Evolutionary conservation across 1,140 invertebrate genomes (phyloP), one percentile per base, ranked within the genome.

Genomic region (Lasioglossum albipes): DNA sequence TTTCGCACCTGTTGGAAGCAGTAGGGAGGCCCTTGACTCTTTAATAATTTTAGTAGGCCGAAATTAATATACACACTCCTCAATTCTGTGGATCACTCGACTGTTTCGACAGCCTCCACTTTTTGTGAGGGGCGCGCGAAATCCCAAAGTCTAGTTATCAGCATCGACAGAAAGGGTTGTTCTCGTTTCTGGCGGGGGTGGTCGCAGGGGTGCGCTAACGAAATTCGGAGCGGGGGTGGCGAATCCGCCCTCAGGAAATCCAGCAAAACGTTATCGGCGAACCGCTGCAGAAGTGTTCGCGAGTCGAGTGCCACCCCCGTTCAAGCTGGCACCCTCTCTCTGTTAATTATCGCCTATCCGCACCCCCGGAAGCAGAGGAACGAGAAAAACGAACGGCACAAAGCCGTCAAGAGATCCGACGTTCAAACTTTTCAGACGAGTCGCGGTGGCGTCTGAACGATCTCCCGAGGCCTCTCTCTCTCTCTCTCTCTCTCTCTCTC

Each of bases 271-370:
- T 57, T 66, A 79, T 73, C 70, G 70, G 72, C 65, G 62, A 74
- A n/a, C 75, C 70, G 52, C 62, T 42, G 42, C 7, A 31, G 36
- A 69, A 57, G 64, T 79, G 52, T 79, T 79, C 49, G 45, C 45
- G 70, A 73, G 76, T 69, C 68, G 69, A 78, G 61, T 68, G 41
- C 66, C 62, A 31, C 36, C 61, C 10, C 12, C 61, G 68, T 49
- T 79, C 42, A 74, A 79, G 36, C 62, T 79, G 42, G 49, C 77
- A 66, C 61, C 77, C 61, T 45, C 42, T 73, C 65, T 64, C 57
- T 41, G 70, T 41, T 79, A 73, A 74, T 79, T 66, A 64, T 54
- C 70, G 70, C 61, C 76, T 10, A 12, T 12, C 10, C 45, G 42
- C 69, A 73, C 72, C 69, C 42, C 62, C 72, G 76, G 49, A 79